phyloP scores from a whole-genome alignment of 92 coral and sea anemone species.

The Pocillopora grandis region DNA sequence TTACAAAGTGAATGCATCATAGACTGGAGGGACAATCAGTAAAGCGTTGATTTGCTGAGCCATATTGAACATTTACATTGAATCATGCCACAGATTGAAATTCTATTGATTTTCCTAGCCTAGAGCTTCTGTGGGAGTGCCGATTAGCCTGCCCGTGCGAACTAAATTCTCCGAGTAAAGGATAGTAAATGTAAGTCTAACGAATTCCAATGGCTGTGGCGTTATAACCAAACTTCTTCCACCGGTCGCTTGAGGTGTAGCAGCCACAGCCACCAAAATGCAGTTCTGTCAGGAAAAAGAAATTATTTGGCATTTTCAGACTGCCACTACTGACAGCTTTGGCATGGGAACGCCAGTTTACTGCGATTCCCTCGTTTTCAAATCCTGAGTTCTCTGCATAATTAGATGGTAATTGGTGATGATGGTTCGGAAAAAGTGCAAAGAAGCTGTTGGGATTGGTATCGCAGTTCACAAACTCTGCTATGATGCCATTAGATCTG shows the following conservation, averaged over 20 bases:
- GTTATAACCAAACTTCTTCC: not conserved
- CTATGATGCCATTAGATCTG: slow-evolving; percentile 30
- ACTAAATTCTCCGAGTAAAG: too few relatives aligned
- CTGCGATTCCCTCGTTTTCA: not conserved
- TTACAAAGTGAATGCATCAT: too few relatives aligned
- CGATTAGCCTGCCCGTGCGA: too few relatives aligned
- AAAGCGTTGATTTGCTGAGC: too few relatives aligned
- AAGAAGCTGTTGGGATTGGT: slow-evolving; percentile 58
- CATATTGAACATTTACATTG: too few relatives aligned
- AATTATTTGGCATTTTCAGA: not conserved
- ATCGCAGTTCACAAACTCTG: slow-evolving; percentile 51
- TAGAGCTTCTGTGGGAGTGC: too few relatives aligned
- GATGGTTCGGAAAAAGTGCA: slow-evolving; percentile 64
- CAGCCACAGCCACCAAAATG: slow-evolving; percentile 8
- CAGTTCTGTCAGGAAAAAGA: not conserved
- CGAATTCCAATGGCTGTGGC: too few relatives aligned
- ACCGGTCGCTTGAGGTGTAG: not conserved
- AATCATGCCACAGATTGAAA: too few relatives aligned
- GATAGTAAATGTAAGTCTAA: too few relatives aligned
- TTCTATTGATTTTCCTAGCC: too few relatives aligned
- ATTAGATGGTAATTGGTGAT: not conserved
- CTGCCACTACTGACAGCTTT: not conserved
- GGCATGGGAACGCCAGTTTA: not conserved
- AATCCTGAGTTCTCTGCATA: not conserved
- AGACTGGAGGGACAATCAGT: too few relatives aligned